Evolutionary conservation across 2,888 invertebrate species (phyloP), one percentile per base, ranked within the genome.

Genomic region (Geotrupes spiniger): DNA sequence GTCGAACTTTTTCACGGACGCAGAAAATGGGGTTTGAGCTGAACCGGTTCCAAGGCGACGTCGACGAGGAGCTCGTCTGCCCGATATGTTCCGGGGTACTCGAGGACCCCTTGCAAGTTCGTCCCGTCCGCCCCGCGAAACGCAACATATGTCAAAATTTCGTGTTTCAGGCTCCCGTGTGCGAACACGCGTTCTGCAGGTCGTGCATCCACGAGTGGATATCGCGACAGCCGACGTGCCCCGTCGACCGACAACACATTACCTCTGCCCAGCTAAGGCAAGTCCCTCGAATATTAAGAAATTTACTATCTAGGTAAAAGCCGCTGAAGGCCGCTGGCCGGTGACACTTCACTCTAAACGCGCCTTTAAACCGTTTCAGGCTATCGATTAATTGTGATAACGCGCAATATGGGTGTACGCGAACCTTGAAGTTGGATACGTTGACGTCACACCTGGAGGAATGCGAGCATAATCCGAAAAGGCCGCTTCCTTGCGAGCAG

Each of bases 121-220:
- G 21, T 21, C 21, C 3, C 6, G 3, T 21, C 6, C 6, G 6
- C n/a, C 6, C 6, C 6, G 6, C 21, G 6, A 21, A 21, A 46
- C 41, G 52, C 6, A 16, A 2, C 11, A 29, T 31, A n/a, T 45
- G 29, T 33, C 33, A 29, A 21, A 21, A 21, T 21, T 21, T 10
- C 14, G 27, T 21, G 36, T 43, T 73, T 38, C 72, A 93, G 94
- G 94, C 95, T 44, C 93, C 93, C 41, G 85, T 86, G 63, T 97
- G 96, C 74, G 96, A 97, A 72, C 96, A 97, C 77, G 94, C 95
- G 46, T 97, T 96, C 75, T 97, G 96, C 73, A 84, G 87, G 63
- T 84, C 83, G 40, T 97, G 96, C 74, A 97, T 97, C 63, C 89
- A 89, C 53, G 93, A 95, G 75, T 97, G 96, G 96, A 83, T 96